Evolutionary conservation across 2,113 vertebrate species (phyloP), one percentile per base, ranked within the genome.

Genomic region (Chaetorhynchus papuensis): DNA sequence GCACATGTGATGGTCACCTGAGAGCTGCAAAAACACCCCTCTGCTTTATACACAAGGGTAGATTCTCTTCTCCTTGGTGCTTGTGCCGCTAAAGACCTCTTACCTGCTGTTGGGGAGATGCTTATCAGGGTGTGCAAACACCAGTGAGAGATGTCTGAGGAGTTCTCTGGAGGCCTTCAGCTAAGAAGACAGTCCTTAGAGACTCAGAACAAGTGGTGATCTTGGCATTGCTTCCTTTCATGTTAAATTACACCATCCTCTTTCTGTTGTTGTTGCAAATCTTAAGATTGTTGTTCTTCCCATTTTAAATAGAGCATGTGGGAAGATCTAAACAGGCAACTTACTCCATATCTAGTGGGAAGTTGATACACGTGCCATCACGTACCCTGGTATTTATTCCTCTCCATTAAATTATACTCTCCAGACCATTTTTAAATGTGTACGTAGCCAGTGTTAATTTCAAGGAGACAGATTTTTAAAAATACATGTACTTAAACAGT

Each of bases 391-490:
- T 77, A 47, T 88, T 86, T 92, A 63, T 87, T 93, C 92, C 60
- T 84, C 75, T 78, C 76, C 52, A 16, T 86, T 95, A 78, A 90
- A 78, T 86, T 81, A 65, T 39, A 61, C 27, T 59, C 75, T 79
- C 53, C 18, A 75, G 74, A 86, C 70, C 9, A 9, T 66, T 95
- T 94, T 85, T 37, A 88, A 89, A 82, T 31, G 44, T 41, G 42
- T 50, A 37, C 0, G 0, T 76, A 85, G n/a, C 47, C 18, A 11
- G 18, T 88, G 78, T 88, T 92, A 86, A 61, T 95, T 94, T 92
- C 89, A 95, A 94, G 88, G 83, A 92, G 83, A 35, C 56, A 30
- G 88, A 61, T 90, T 94, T 96, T 86, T 96, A 83, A 93, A 94
- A 96, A 86, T 71, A 59, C 88, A 83, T 94, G 70, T 12, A 88